Base-by-base conservation (phyloP, 2,888 invertebrate species). In the Drosophila colorata region DNA sequence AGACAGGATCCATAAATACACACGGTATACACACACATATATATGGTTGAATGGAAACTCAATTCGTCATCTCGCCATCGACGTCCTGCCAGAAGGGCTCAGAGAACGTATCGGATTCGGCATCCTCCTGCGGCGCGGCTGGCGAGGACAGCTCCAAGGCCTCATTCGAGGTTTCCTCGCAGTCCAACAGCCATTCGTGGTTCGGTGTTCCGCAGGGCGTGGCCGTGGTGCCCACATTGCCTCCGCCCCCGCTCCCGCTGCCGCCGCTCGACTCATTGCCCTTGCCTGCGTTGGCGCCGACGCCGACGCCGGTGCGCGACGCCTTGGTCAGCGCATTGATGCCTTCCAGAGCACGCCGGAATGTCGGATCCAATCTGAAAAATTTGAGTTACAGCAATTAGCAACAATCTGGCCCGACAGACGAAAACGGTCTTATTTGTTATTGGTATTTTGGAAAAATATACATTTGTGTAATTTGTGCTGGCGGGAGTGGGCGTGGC, bases 51-150 rank as follows among this genome's bases (percentile, higher is more conserved):
- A 16, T n/a, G n/a, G 3, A 41, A 8, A 49, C 4, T 33, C 33
- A 72, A 64, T 87, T 90, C 9, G 87, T 93, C 28, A 93, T 92
- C 76, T 94, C 94, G n/a, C 93, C 92, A 83, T 94, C 94, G 90
- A 93, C 93, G 81, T 94, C 94, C n/a, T 94, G 93, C 94, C 94
- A 94, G 41, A 94, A 93, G 20, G 93, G 93, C 83, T 94, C 94
- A 0, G 94, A 93, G 53, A 89, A 88, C 4, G 87, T 75, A 88
- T 94, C 94, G 41, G 93, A 93, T 25, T 93, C 93, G 6, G 35
- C 64, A 55, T 93, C 93, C 70, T 90, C 90, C 40, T 88, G 86
- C 4, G 74, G 82, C 16, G 72, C 80, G 5, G 93, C 93, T 33
- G 91, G 90, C 9, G 92, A 90, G 7, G 91, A 90, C 18, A 90